Conservation (phyloP, 2,797 vertebrate genomes). For the Peromyscus aztecus region DNA sequence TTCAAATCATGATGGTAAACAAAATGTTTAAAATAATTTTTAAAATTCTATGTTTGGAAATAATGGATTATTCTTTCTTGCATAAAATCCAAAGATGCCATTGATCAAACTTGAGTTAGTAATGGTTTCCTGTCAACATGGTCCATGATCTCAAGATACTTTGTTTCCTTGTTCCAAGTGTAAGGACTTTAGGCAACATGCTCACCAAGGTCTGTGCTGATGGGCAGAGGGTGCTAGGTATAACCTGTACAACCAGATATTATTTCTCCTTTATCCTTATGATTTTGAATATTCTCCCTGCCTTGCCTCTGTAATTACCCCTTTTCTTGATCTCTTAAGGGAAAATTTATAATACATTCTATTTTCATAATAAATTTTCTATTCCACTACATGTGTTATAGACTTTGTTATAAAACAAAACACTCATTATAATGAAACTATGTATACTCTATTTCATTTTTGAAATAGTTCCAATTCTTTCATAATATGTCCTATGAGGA, state of each 20-base stretch:
- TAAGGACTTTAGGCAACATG: neutral
- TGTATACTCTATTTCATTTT: neutral
- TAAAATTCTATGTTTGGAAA: neutral
- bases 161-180: neutral
- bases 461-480: neutral
- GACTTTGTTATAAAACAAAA: neutral
- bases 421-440: neutral
- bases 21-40: conserved; percentile 4
- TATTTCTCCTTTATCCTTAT: neutral
- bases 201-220: neutral
- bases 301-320: neutral
- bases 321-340: neutral
- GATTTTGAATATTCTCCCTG: neutral
- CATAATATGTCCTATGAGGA: neutral
- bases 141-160: neutral
- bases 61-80: neutral
- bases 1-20: conserved; percentile 28
- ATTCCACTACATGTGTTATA: neutral
- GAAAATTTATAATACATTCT: neutral
- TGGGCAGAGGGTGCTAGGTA: neutral
- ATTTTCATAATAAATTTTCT: neutral
- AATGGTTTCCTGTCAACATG: neutral
- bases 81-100: neutral
- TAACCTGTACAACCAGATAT: neutral
- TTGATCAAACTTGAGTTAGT: neutral